Evolutionary conservation across 2,797 vertebrate genomes (phyloP).

Genomic region (Babyrousa celebensis): DNA sequence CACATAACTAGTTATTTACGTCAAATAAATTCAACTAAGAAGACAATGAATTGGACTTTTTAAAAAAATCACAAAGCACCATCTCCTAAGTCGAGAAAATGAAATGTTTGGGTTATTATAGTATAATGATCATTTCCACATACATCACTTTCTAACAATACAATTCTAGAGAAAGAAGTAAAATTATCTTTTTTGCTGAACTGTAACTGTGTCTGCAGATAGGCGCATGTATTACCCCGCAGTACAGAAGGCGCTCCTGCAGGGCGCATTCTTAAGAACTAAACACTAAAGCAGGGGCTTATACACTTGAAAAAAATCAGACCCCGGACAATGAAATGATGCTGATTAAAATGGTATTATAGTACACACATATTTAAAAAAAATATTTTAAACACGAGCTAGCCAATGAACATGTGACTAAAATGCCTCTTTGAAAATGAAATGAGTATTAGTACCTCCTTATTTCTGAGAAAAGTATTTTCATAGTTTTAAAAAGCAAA

Average conservation of each 20-base stretch:
- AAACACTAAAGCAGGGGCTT: background rate
- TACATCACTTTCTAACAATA: background rate
- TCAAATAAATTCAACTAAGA: slow-evolving; percentile 11
- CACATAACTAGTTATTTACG: background rate
- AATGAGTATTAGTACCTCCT: background rate
- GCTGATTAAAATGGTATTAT: background rate
- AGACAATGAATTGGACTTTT: background rate
- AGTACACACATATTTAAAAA: background rate
- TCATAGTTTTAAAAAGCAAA: slow-evolving; percentile 40
- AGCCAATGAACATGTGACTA: slow-evolving; percentile 33
- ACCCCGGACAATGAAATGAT: background rate
- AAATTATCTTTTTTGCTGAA: background rate
- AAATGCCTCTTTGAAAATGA: slow-evolving; percentile 56
- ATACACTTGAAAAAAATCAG: background rate
- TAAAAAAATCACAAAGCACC: background rate
- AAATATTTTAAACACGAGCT: background rate
- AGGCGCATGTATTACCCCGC: background rate
- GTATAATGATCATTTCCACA: background rate
- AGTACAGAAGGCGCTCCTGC: background rate
- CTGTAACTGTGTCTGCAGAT: background rate
- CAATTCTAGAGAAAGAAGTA: background rate
- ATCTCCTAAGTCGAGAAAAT: background rate
- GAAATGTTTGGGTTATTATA: background rate
- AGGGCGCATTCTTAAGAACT: background rate
- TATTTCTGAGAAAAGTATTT: slow-evolving; percentile 6